phyloP scores from a whole-genome alignment of 2,797 vertebrate species.

The Platyrinchus mystaceus region DNA sequence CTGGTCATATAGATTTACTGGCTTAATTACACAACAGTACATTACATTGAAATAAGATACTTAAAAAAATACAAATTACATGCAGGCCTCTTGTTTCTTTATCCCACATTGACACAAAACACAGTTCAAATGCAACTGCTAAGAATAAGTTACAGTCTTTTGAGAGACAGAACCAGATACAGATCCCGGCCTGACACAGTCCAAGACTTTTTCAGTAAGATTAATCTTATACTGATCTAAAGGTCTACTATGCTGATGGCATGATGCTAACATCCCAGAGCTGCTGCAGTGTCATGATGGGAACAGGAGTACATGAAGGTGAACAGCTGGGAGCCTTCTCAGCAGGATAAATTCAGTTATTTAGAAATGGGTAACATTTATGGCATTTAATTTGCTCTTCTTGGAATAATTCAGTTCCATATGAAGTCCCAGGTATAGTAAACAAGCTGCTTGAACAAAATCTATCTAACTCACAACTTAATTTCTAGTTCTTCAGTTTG shows the following conservation, averaged over 20 bases:
- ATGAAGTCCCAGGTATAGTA: neutral
- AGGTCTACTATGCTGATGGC: neutral
- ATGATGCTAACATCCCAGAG: neutral
- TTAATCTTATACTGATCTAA: conserved; percentile 7
- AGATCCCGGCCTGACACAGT: neutral
- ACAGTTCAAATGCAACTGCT: conserved; percentile 81
- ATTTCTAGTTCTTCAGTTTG: neutral
- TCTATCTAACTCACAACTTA: neutral
- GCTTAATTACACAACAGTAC: conserved; percentile 85
- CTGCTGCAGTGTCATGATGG: neutral
- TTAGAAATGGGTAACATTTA: neutral
- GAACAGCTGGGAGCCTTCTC: neutral
- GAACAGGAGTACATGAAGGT: neutral
- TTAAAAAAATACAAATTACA: conserved; percentile 95
- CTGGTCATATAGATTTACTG: conserved; percentile 84
- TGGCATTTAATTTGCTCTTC: neutral
- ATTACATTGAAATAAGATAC: conserved; percentile 87
- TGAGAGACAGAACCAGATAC: conserved; percentile 2
- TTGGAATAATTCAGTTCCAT: neutral
- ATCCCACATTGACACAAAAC: conserved; percentile 84
- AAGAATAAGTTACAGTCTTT: conserved; percentile 28
- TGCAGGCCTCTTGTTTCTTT: conserved; percentile 90
- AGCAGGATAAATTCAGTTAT: neutral
- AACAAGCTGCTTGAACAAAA: neutral
- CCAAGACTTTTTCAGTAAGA: conserved; percentile 11